A percentile compares a stretch with the other conserved stretches of the same genome.
Conservation (phyloP, 37 sponge, comb jelly and placozoan species). For the Theonella swinhoei region DNA sequence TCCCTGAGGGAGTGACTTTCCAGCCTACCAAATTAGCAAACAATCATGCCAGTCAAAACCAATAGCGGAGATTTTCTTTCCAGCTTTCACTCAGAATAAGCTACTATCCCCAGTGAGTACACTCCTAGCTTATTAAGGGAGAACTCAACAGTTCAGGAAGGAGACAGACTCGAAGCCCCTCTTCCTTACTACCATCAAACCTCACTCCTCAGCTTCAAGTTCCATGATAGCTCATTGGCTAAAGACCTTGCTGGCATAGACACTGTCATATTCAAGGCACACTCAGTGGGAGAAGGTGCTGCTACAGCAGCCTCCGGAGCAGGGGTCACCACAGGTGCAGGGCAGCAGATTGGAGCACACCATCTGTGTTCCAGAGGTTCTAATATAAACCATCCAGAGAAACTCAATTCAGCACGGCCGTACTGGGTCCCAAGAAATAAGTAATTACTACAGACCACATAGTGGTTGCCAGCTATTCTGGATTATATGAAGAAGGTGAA, state of each 20-base stretch:
- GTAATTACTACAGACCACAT: slow-evolving; percentile 16
- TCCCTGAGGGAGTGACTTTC: slow-evolving; percentile 44
- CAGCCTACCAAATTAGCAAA: slow-evolving; percentile 33
- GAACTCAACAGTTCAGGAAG: background rate
- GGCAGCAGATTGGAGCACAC: slow-evolving; percentile 47
- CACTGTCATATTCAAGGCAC: slow-evolving; percentile 8
- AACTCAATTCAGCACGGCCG: slow-evolving; percentile 5
- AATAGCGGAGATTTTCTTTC: slow-evolving; percentile 32
- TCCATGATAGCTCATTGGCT: slow-evolving; percentile 25
- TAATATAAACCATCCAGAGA: slow-evolving; percentile 22
- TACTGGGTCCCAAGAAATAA: slow-evolving; percentile 5
- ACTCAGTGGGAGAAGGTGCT: background rate
- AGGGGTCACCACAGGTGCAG: slow-evolving; percentile 31
- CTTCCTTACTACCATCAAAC: slow-evolving; percentile 11
- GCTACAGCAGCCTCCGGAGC: slow-evolving; percentile 4
- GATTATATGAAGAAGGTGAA: no score
- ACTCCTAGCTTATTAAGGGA: background rate
- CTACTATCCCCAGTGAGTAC: slow-evolving; percentile 20
- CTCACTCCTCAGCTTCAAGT: slow-evolving; percentile 21
- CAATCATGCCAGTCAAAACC: slow-evolving; percentile 15
- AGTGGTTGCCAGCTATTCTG: no score
- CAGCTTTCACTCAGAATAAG: slow-evolving; percentile 6
- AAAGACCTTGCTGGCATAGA: slow-evolving; percentile 7
- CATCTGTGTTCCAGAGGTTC: slow-evolving; percentile 39
- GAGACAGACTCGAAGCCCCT: background rate